phyloP scores from a whole-genome alignment of 2,797 vertebrate species.

The Bufotes viridis region DNA sequence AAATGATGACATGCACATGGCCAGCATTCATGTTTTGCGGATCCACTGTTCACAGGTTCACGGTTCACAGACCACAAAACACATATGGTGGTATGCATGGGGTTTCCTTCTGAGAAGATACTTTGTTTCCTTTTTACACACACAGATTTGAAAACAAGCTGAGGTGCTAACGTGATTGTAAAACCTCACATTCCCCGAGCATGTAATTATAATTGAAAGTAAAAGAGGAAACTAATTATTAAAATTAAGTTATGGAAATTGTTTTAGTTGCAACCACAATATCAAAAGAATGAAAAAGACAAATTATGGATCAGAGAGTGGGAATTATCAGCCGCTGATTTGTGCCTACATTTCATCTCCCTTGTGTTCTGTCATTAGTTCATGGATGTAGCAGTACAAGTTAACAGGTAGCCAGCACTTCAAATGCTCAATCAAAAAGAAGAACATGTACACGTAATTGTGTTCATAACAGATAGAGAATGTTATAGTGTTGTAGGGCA shows the following conservation, averaged over 20 bases:
- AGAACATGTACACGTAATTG: not conserved
- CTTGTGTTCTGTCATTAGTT: slow-evolving; percentile 41
- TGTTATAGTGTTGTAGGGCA: not conserved
- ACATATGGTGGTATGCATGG: too few relatives aligned
- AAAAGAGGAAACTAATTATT: slow-evolving; percentile 55
- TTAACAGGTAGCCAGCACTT: slow-evolving; percentile 9
- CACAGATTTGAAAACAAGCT: slow-evolving; percentile 16
- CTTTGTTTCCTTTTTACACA: slow-evolving; percentile 13
- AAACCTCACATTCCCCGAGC: slow-evolving; percentile 12
- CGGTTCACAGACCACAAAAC: too few relatives aligned
- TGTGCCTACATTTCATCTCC: slow-evolving; percentile 36
- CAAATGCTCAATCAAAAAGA: slow-evolving; percentile 28
- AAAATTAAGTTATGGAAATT: slow-evolving; percentile 54
- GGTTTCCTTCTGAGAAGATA: not conserved
- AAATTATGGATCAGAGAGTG: slow-evolving; percentile 53
- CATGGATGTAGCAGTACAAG: not conserved
- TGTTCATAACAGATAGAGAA: not conserved
- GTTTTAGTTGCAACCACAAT: slow-evolving; percentile 39
- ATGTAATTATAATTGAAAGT: slow-evolving; percentile 52
- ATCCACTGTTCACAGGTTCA: too few relatives aligned
- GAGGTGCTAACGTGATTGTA: slow-evolving; percentile 27
- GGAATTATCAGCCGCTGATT: slow-evolving; percentile 37
- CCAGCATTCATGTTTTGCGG: too few relatives aligned
- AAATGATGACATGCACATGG: too few relatives aligned
- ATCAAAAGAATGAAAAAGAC: slow-evolving; percentile 50